These are phyloP conservation scores for Poeciliopsis prolifica DNA, from an alignment of 2,113 vertebrate species.

Conservation along the genomic window DNA sequence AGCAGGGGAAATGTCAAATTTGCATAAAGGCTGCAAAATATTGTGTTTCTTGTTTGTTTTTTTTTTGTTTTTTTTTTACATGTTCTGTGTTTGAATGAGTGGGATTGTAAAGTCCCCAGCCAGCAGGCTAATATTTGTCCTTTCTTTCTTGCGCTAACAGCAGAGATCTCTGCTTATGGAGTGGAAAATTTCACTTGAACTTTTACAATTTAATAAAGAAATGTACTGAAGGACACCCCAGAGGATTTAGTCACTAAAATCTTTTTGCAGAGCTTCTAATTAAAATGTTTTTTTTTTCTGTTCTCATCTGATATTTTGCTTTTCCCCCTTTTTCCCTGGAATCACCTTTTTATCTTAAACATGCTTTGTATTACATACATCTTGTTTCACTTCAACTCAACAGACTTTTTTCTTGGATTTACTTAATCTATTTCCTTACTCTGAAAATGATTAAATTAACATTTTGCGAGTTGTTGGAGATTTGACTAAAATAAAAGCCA, in stretches of 20 bases:
- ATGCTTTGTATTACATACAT: not conserved
- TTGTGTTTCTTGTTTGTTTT: conserved; percentile 66
- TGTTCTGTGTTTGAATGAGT: conserved; percentile 54
- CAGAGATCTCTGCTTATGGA: conserved; percentile 35
- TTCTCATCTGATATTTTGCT: not conserved
- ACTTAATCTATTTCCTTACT: conserved; percentile 5
- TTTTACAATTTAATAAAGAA: conserved; percentile 51
- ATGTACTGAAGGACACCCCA: conserved; percentile 36
- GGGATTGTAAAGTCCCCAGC: conserved; percentile 40
- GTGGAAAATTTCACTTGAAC: conserved; percentile 34
- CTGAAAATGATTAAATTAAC: conserved; percentile 29
- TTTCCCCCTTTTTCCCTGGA: not conserved
- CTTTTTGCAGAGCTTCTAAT: conserved; percentile 26
- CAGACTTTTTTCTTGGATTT: not conserved
- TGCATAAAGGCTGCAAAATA: conserved; percentile 73
- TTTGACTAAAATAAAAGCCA: not conserved
- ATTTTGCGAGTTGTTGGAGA: not conserved
- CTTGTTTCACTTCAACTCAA: conserved; percentile 1
- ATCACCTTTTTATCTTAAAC: not conserved
- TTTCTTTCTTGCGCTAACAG: conserved; percentile 44
- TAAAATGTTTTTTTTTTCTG: not conserved
- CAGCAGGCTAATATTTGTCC: conserved; percentile 52
- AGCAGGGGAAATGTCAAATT: conserved; percentile 75
- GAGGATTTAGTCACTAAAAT: conserved; percentile 33
- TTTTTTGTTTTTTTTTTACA: not conserved